These are phyloP conservation scores for Mesochorus sp. DNA, from an alignment of 2,888 invertebrate genomes.

Conservation along the genomic window DNA sequence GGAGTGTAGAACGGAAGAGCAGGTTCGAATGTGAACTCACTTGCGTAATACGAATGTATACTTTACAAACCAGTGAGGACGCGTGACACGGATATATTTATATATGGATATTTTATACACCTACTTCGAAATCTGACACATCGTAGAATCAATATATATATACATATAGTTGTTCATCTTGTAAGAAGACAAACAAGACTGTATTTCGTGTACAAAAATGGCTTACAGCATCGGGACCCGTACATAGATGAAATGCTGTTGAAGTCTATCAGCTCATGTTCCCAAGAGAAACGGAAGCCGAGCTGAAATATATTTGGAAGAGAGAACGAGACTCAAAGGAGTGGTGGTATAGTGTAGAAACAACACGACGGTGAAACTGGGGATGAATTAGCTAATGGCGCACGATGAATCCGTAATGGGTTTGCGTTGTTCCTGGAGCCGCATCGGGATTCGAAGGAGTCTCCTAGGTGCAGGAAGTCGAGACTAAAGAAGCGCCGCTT, in stretches of 20 bases:
- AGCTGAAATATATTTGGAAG: constrained; percentile 33
- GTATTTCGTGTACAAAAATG: not conserved
- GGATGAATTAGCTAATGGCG: constrained; percentile 82
- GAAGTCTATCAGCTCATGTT: constrained; percentile 37
- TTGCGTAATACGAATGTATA: not conserved
- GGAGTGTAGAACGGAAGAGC: constrained; percentile 7
- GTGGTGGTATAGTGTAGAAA: constrained; percentile 24
- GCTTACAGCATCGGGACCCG: not conserved
- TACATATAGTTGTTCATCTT: too few species aligned
- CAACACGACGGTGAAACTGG: constrained; percentile 67
- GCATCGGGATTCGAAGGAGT: constrained; percentile 76
- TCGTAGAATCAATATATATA: too few species aligned
- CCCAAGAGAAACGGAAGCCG: constrained; percentile 28
- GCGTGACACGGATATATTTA: not conserved
- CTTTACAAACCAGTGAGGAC: too few species aligned
- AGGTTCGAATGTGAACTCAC: constrained; percentile 17
- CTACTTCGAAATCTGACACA: too few species aligned
- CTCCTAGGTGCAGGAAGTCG: constrained; percentile 57
- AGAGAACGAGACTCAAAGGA: constrained; percentile 18
- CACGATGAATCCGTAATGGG: constrained; percentile 82
- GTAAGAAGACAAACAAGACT: not conserved
- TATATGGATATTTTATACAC: too few species aligned
- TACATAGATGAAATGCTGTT: constrained; percentile 1
- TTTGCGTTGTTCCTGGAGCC: constrained; percentile 79
- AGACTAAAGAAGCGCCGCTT: constrained; percentile 46